Conservation (phyloP, 2,888 invertebrate species). For the Troilus luridus region DNA sequence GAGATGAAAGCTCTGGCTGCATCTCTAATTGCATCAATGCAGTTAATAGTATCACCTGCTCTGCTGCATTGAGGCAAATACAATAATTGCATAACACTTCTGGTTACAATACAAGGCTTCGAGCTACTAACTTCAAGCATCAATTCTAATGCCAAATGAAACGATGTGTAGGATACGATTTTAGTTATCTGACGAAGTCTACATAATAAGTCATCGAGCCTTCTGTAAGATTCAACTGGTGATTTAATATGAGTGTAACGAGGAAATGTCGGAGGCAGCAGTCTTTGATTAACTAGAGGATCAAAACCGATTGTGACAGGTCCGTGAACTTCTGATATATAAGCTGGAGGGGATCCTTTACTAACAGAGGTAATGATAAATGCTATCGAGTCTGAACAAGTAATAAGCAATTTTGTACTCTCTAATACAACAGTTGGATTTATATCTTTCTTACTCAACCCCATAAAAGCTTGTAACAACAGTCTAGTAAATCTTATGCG, state of each 20-base stretch:
- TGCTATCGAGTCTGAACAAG: constrained; percentile 87
- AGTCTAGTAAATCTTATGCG: constrained; percentile 90
- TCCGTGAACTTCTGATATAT: constrained; percentile 63
- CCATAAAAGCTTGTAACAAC: constrained; percentile 80
- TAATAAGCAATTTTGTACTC: constrained; percentile 84
- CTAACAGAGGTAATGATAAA: constrained; percentile 63
- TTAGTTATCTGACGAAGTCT: constrained; percentile 86
- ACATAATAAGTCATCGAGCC: constrained; percentile 86
- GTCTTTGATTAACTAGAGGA: constrained; percentile 93
- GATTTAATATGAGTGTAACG: constrained; percentile 92
- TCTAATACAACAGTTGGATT: constrained; percentile 76
- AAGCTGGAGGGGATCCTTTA: constrained; percentile 64
- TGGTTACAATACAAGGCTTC: constrained; percentile 90
- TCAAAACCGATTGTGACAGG: constrained; percentile 87
- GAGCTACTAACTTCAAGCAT: constrained; percentile 93
- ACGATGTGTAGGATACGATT: constrained; percentile 82
- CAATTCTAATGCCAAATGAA: constrained; percentile 90
- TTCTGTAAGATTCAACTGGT: constrained; percentile 82
- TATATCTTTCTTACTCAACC: constrained; percentile 74
- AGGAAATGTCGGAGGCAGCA: constrained; percentile 98
- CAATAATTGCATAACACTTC: constrained; percentile 89
- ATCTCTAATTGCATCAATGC: constrained; percentile 87
- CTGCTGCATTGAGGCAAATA: constrained; percentile 75
- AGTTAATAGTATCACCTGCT: constrained; percentile 75
- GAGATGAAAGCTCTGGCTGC: constrained; percentile 90